Percentiles rank a stretch among this genome's conserved stretches.
Evolutionary conservation across 1,140 invertebrate genomes (phyloP).

Genomic region (Trichonephila clavata): DNA sequence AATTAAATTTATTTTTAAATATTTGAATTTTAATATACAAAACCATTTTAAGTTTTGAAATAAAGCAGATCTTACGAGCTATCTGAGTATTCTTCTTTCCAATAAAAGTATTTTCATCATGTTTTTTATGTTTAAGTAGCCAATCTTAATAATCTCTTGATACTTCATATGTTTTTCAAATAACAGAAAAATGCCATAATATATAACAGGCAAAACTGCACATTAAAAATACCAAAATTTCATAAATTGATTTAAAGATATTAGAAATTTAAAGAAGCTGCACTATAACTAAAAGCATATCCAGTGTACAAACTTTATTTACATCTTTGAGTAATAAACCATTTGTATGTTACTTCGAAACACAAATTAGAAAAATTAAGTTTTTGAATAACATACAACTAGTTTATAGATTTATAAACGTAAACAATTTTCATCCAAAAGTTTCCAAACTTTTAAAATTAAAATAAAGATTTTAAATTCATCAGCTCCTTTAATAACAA

Average conservation of each 20-base stretch:
- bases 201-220: neutral
- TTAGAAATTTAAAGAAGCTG: neutral
- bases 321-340: neutral
- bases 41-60: no score
- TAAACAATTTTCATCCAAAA: neutral
- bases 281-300: slow-evolving; percentile 10
- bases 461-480: slow-evolving; percentile 5
- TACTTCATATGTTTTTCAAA: neutral
- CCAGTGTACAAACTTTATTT: slow-evolving; percentile 3
- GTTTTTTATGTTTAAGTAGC: no score
- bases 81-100: no score
- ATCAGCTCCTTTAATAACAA: neutral
- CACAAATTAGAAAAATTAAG: neutral
- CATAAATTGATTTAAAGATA: neutral
- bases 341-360: neutral
- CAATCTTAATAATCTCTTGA: neutral
- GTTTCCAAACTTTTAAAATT: neutral
- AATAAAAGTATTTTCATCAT: no score
- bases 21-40: no score
- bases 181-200: neutral
- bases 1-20: no score
- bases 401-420: no score
- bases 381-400: neutral
- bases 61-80: no score
- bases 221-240: neutral